These are phyloP conservation scores for Psilanteris sp. DNA, from an alignment of 1,140 invertebrate genomes.

Conservation along the genomic window DNA sequence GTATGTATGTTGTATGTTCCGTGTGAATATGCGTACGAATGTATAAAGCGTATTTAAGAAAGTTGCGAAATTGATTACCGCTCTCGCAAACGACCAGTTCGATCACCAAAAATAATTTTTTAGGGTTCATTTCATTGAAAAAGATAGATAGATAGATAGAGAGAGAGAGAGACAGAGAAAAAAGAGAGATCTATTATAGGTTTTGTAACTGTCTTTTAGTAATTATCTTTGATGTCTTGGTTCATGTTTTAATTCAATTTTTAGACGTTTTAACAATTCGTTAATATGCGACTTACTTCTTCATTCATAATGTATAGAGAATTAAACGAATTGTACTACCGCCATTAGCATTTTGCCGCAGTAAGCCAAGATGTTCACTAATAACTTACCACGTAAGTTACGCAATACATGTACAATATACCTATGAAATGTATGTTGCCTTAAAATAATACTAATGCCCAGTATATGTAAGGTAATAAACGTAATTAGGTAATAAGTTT, in stretches of 20 bases:
- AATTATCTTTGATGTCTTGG: slow-evolving; percentile 44
- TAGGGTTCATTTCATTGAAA: slow-evolving; percentile 54
- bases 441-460: slow-evolving; percentile 53
- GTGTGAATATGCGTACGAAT: slow-evolving; percentile 62
- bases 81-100: slow-evolving; percentile 43
- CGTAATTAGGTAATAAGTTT: slow-evolving; percentile 37
- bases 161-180: no score
- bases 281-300: no score
- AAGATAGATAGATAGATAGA: no score
- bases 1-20: slow-evolving; percentile 61
- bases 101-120: slow-evolving; percentile 21
- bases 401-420: slow-evolving; percentile 45
- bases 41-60: slow-evolving; percentile 59
- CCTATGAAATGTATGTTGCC: slow-evolving; percentile 55
- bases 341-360: slow-evolving; percentile 32
- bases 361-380: slow-evolving; percentile 11
- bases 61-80: slow-evolving; percentile 42
- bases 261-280: no score
- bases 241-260: no score
- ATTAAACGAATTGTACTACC: no score
- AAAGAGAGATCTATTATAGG: no score
- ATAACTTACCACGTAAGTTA: slow-evolving; percentile 26
- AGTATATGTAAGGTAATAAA: slow-evolving; percentile 37
- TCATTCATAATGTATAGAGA: no score
- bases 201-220: slow-evolving; percentile 13